phyloP scores from a whole-genome alignment of 2,888 invertebrate species.

The Hydrotaea diabolus region DNA sequence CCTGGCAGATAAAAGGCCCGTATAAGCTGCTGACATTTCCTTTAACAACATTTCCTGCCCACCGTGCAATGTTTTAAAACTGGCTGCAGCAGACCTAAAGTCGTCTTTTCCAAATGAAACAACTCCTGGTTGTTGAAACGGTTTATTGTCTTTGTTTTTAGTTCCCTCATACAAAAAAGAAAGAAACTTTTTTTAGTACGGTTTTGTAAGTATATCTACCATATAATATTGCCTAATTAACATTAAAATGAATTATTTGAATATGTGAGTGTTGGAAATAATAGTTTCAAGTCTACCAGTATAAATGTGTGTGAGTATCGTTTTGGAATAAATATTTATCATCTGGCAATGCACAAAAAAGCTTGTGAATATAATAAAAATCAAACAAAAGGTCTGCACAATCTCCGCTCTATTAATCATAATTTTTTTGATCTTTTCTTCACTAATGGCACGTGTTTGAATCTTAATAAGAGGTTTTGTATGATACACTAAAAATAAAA shows the following conservation, averaged over 20 bases:
- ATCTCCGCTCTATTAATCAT: neutral
- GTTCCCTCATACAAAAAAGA: neutral
- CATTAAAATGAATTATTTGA: conserved; percentile 18
- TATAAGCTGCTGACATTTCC: too few relatives aligned
- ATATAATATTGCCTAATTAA: conserved; percentile 14
- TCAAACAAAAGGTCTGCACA: neutral
- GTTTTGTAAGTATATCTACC: neutral
- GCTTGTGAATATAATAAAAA: neutral
- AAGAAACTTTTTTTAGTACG: conserved; percentile 5
- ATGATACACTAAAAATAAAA: neutral
- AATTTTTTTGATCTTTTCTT: neutral
- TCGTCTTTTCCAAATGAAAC: conserved; percentile 35
- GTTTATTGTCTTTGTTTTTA: neutral
- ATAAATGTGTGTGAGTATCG: neutral
- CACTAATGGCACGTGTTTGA: neutral
- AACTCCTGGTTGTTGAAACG: neutral
- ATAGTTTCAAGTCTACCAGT: too few relatives aligned
- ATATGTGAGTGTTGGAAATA: neutral
- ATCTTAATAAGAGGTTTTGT: neutral
- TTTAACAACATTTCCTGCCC: neutral
- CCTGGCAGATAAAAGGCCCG: too few relatives aligned
- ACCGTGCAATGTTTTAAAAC: conserved; percentile 17
- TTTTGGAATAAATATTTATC: neutral
- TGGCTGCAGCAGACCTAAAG: conserved; percentile 47
- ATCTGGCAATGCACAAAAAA: neutral